Evolutionary conservation across 2,113 vertebrate genomes (phyloP).

Genomic region (Spheniscus mendiculus): DNA sequence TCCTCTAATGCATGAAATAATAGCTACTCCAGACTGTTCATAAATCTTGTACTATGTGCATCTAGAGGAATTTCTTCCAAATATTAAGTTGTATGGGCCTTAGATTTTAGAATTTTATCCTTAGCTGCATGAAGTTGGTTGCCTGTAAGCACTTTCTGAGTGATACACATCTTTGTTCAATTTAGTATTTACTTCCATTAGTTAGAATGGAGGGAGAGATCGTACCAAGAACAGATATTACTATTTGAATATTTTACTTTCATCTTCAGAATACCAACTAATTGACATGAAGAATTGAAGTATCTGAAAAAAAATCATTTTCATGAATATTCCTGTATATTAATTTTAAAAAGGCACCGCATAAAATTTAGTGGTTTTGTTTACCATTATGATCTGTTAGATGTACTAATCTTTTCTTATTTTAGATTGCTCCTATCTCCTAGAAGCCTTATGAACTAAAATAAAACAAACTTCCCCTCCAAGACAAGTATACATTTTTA

Average conservation of each 20-base stretch:
- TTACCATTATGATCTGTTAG: conserved; percentile 17
- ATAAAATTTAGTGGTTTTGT: conserved; percentile 11
- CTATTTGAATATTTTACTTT: neutral
- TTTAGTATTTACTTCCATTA: neutral
- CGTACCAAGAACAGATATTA: neutral
- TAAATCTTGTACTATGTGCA: neutral
- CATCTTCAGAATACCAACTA: neutral
- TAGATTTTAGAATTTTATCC: neutral
- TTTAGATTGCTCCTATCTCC: conserved; percentile 38
- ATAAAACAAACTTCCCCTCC: conserved; percentile 40
- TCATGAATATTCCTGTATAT: neutral
- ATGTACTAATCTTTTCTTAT: conserved; percentile 15
- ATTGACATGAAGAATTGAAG: neutral
- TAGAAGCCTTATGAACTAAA: conserved; percentile 43
- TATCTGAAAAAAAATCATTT: neutral
- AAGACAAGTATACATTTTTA: conserved; percentile 57
- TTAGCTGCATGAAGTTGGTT: neutral
- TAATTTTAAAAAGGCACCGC: neutral
- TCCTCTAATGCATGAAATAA: neutral
- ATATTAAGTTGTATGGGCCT: neutral
- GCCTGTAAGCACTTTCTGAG: neutral
- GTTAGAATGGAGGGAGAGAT: neutral
- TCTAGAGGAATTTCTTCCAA: conserved; percentile 11
- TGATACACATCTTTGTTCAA: neutral
- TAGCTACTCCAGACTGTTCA: neutral